phyloP scores from a whole-genome alignment of 2,797 vertebrate genomes.

The Bucorvus abyssinicus region DNA sequence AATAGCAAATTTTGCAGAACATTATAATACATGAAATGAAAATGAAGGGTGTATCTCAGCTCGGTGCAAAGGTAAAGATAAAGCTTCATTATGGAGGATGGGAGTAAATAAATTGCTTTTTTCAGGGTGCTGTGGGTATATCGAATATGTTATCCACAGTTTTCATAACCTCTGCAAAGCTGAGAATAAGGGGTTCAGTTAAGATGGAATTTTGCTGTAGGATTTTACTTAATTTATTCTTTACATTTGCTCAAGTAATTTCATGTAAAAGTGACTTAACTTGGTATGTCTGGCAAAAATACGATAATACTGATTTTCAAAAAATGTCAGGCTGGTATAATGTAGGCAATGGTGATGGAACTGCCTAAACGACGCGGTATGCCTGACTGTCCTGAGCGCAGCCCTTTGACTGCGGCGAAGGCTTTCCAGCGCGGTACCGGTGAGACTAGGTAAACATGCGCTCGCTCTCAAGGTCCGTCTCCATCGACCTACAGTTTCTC shows the following conservation, averaged over 20 bases:
- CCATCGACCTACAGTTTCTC: not conserved
- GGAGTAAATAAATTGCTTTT: constrained; percentile 22
- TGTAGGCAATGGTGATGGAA: not conserved
- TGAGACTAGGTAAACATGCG: not conserved
- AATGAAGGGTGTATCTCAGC: not conserved
- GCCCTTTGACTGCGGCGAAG: rapidly evolving
- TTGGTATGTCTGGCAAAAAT: not conserved
- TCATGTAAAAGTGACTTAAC: not conserved
- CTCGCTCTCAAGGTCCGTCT: not conserved
- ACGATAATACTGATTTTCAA: not conserved
- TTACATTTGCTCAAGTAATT: not conserved
- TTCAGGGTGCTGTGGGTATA: not conserved
- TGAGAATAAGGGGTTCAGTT: not conserved
- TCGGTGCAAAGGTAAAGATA: not conserved
- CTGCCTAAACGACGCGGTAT: not conserved
- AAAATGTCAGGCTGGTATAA: not conserved
- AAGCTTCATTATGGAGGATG: not conserved
- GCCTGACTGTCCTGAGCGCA: not conserved
- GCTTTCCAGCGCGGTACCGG: not conserved
- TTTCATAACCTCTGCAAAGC: not conserved
- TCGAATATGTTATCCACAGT: not conserved
- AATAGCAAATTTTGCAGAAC: not conserved
- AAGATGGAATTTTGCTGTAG: not conserved
- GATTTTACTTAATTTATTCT: not conserved
- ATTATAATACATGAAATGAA: not conserved